phyloP scores from a whole-genome alignment of 2,888 invertebrate genomes.

The Anoplius nigerrimus region DNA sequence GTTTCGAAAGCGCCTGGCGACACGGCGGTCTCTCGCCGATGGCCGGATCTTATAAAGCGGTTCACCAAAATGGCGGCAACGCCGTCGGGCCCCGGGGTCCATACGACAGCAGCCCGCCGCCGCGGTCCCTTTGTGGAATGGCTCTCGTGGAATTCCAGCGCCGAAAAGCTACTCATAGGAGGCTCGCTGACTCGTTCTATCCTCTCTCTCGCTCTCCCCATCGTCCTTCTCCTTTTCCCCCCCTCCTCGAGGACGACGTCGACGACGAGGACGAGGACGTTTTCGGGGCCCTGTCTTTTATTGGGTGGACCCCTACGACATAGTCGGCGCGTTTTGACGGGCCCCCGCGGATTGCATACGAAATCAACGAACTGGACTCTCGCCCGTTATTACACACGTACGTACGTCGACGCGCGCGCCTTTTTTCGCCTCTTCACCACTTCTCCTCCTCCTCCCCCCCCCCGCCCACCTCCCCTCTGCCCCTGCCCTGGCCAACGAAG shows the following conservation, averaged over 20 bases:
- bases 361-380: constrained; percentile 51
- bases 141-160: constrained; percentile 61
- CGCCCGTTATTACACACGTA: too few relatives aligned
- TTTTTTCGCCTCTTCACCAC: too few relatives aligned
- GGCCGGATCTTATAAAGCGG: constrained; percentile 29
- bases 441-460: neutral
- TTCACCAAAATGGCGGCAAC: constrained; percentile 56
- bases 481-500: too few relatives aligned
- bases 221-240: too few relatives aligned
- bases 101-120: constrained; percentile 49
- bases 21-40: neutral
- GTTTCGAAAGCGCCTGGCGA: constrained; percentile 21
- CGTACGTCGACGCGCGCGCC: too few relatives aligned
- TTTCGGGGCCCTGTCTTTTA: constrained; percentile 56
- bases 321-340: constrained; percentile 67
- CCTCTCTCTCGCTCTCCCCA: neutral
- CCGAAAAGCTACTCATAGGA: constrained; percentile 60
- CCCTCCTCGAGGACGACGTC: too few relatives aligned
- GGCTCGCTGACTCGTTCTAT: constrained; percentile 37
- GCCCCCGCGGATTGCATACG: constrained; percentile 65
- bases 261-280: too few relatives aligned
- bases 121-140: constrained; percentile 62
- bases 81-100: constrained; percentile 22
- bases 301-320: constrained; percentile 59
- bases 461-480: neutral